Evolutionary conservation across 2,113 vertebrate genomes (phyloP).

Genomic region (Zingel zingel): DNA sequence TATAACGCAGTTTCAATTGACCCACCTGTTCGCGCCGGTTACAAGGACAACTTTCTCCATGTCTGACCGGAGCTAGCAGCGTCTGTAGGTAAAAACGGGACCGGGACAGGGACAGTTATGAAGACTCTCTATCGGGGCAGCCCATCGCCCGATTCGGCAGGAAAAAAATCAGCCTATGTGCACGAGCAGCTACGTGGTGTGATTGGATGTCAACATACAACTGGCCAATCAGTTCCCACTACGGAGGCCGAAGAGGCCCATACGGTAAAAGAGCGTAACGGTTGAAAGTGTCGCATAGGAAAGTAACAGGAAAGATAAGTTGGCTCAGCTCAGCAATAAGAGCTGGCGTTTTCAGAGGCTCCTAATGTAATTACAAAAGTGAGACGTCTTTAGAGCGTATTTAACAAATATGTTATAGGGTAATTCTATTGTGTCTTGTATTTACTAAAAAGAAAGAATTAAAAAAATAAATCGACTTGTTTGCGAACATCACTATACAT

Average conservation of each 20-base stretch:
- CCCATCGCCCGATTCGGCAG: slow-evolving; percentile 55
- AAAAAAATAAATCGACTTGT: too few relatives aligned
- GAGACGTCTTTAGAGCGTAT: too few relatives aligned
- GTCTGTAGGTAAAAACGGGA: not conserved
- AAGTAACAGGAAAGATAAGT: too few relatives aligned
- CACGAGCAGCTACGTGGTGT: slow-evolving; percentile 60
- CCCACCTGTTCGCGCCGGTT: slow-evolving; percentile 92
- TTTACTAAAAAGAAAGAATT: too few relatives aligned
- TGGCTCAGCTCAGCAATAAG: too few relatives aligned
- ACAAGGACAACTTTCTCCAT: slow-evolving; percentile 89
- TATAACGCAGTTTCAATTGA: not conserved
- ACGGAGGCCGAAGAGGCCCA: slow-evolving; percentile 43
- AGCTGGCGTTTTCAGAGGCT: not conserved
- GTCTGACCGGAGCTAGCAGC: not conserved
- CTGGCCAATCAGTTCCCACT: slow-evolving; percentile 62
- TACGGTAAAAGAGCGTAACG: not conserved
- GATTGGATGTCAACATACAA: slow-evolving; percentile 71
- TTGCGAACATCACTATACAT: too few relatives aligned
- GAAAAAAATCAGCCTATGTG: slow-evolving; percentile 37
- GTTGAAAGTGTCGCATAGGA: not conserved
- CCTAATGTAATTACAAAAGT: too few relatives aligned
- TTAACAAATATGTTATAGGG: too few relatives aligned
- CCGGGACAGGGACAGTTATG: rapidly evolving
- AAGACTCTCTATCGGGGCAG: rapidly evolving
- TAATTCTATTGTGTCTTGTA: too few relatives aligned